Percentiles rank a stretch among this genome's conserved stretches.
Conservation (phyloP, 2,888 invertebrate genomes). For the Andricus quercusramuli region DNA sequence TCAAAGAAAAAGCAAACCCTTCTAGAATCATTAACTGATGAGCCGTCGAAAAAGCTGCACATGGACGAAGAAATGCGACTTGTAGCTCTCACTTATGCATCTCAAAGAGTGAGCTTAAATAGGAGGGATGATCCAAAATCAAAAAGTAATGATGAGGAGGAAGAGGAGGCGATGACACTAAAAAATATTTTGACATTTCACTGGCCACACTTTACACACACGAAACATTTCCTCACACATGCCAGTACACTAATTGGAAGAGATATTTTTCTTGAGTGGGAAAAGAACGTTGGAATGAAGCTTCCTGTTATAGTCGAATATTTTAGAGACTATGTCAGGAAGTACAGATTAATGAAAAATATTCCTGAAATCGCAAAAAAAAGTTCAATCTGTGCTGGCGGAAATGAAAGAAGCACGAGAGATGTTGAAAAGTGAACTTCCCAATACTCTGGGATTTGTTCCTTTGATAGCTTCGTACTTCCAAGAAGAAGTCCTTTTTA, state of each 20-base stretch:
- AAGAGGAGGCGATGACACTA: not conserved
- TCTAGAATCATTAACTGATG: no score
- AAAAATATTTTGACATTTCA: not conserved
- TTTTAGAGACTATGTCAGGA: not conserved
- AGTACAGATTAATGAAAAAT: not conserved
- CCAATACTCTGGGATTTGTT: constrained; percentile 14
- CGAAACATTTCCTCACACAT: not conserved
- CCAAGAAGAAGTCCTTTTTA: constrained; percentile 6
- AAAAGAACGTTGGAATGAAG: not conserved
- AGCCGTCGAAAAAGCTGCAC: no score
- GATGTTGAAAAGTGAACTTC: not conserved
- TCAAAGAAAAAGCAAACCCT: no score
- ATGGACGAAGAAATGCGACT: not conserved
- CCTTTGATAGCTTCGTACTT: not conserved
- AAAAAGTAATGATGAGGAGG: not conserved
- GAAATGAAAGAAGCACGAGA: not conserved
- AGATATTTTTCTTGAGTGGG: not conserved
- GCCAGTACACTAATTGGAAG: not conserved
- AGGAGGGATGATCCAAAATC: not conserved
- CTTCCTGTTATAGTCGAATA: not conserved
- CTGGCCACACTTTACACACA: not conserved
- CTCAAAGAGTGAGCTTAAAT: not conserved
- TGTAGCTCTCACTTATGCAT: not conserved
- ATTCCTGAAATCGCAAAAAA: not conserved
- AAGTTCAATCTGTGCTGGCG: not conserved